These are phyloP conservation scores for Scrobipalpa costella DNA, from an alignment of 2,888 invertebrate species.

Conservation along the genomic window DNA sequence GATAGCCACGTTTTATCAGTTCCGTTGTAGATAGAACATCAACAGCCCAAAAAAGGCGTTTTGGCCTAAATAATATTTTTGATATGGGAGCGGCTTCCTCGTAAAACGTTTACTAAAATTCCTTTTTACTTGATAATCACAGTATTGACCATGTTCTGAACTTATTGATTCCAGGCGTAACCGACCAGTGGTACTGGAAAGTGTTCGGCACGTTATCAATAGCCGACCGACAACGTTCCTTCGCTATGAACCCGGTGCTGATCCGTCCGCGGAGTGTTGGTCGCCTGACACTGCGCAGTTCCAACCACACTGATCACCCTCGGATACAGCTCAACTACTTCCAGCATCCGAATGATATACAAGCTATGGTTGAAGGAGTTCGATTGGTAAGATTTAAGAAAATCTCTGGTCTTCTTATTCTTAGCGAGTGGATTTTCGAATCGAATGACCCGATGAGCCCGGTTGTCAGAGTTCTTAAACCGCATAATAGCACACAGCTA, in stretches of 20 bases:
- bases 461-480: too few species aligned
- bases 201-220: conserved; percentile 76
- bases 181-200: conserved; percentile 80
- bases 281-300: conserved; percentile 84
- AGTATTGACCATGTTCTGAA: too few species aligned
- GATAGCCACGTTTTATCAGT: too few species aligned
- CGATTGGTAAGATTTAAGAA: conserved; percentile 79
- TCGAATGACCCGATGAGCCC: too few species aligned
- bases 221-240: conserved; percentile 74
- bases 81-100: too few species aligned
- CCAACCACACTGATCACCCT: conserved; percentile 88
- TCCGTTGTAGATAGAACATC: too few species aligned
- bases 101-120: too few species aligned
- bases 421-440: too few species aligned
- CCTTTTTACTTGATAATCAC: too few species aligned
- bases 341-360: conserved; percentile 85
- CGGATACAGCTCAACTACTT: conserved; percentile 92
- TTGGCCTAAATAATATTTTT: too few species aligned
- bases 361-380: conserved; percentile 87
- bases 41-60: too few species aligned
- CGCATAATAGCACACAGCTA: too few species aligned
- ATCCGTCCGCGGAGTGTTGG: conserved; percentile 89
- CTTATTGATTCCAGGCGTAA: conserved; percentile 67
- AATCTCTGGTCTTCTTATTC: not conserved
- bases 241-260: conserved; percentile 87